phyloP scores from a whole-genome alignment of 2,113 vertebrate species.

The Mormyrus lacerda region DNA sequence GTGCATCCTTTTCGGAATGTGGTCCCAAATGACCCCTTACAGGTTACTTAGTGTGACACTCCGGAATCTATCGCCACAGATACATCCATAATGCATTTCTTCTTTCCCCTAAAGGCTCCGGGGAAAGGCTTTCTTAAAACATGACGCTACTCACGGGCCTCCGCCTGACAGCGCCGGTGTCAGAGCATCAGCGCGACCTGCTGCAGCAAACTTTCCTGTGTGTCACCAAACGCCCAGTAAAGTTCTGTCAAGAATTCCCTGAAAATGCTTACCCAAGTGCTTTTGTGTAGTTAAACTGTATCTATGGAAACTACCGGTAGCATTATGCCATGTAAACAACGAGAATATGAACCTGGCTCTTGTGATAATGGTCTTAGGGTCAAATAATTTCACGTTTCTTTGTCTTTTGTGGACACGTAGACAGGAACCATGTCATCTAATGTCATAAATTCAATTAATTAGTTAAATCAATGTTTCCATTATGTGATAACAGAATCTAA shows the following conservation, averaged over 20 bases:
- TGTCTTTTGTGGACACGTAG: neutral
- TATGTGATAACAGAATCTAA: neutral
- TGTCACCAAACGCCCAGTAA: neutral
- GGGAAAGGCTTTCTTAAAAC: neutral
- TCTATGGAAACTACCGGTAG: neutral
- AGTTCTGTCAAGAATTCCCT: neutral
- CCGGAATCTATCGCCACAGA: neutral
- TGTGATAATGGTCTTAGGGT: neutral
- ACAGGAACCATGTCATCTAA: neutral
- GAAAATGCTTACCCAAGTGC: neutral
- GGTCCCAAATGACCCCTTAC: conserved; percentile 1
- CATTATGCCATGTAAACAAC: neutral
- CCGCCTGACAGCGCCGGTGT: neutral
- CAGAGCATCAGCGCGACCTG: neutral
- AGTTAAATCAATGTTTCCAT: neutral
- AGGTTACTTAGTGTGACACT: neutral
- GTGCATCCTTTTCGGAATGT: neutral
- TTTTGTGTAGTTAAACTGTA: neutral
- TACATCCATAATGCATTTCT: neutral
- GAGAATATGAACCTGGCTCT: neutral
- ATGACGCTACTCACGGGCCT: neutral
- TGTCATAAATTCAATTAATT: neutral
- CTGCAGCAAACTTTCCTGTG: neutral
- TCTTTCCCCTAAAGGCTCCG: neutral
- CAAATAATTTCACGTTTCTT: neutral